Percentiles rank a stretch among this genome's conserved stretches.
These are phyloP conservation scores for Philereme transversata DNA, from an alignment of 2,888 invertebrate species.

Conservation along the genomic window DNA sequence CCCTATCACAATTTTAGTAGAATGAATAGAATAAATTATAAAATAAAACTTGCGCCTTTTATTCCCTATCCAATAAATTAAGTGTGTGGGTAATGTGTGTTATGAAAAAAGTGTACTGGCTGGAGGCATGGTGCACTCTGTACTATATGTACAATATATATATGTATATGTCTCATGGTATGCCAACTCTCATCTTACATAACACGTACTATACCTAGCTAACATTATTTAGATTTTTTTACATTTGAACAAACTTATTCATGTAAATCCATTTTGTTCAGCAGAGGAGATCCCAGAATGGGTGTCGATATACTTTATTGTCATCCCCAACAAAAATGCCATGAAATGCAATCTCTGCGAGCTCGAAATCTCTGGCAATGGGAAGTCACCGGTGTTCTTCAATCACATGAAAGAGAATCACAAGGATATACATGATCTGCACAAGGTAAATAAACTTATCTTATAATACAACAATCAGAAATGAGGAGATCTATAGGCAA, in stretches of 20 bases:
- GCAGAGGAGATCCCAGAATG: constrained; percentile 59
- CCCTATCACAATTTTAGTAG: neutral
- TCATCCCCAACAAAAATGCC: constrained; percentile 44
- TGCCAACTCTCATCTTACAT: too few relatives aligned
- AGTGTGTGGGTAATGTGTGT: neutral
- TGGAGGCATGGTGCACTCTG: too few relatives aligned
- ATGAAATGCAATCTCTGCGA: constrained; percentile 72
- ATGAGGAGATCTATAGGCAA: too few relatives aligned
- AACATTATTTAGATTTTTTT: neutral
- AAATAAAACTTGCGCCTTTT: constrained; percentile 19
- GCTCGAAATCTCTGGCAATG: constrained; percentile 43
- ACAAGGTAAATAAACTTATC: constrained; percentile 45
- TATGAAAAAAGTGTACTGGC: too few relatives aligned
- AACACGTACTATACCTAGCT: neutral
- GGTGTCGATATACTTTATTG: constrained; percentile 67
- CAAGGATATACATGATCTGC: constrained; percentile 66
- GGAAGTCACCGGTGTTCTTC: constrained; percentile 54
- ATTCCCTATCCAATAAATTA: constrained; percentile 27
- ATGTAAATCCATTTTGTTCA: constrained; percentile 26
- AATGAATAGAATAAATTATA: constrained; percentile 2
- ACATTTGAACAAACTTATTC: constrained; percentile 2
- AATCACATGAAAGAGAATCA: constrained; percentile 61
- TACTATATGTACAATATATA: too few relatives aligned
- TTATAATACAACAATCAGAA: too few relatives aligned
- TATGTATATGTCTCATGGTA: too few relatives aligned